Evolutionary conservation across 2,113 vertebrate genomes (phyloP).

Genomic region (Jacana jacana): DNA sequence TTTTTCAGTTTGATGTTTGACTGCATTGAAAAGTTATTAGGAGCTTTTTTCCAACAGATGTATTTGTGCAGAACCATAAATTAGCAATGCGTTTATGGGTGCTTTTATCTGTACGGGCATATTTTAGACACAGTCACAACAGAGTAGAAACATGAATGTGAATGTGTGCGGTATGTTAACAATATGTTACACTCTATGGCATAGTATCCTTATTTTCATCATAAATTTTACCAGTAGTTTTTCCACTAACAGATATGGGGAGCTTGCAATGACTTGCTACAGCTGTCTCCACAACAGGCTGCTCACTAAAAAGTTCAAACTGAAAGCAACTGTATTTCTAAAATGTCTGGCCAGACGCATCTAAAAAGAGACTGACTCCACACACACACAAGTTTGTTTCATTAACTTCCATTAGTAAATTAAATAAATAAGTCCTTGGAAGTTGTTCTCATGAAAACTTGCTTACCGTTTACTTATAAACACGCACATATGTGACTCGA

Average conservation of each 20-base stretch:
- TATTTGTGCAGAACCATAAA: neutral
- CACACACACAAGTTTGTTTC: slow-evolving; percentile 40
- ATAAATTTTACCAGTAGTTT: slow-evolving; percentile 17
- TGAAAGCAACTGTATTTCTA: neutral
- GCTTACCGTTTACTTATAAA: neutral
- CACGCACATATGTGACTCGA: neutral
- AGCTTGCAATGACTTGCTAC: slow-evolving; percentile 13
- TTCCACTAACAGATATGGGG: slow-evolving; percentile 5
- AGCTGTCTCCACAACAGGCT: slow-evolving; percentile 22
- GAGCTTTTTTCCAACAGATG: neutral
- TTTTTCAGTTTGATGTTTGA: neutral
- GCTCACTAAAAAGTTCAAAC: neutral
- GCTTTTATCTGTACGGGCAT: slow-evolving; percentile 5
- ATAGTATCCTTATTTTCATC: neutral
- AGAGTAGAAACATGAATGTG: neutral
- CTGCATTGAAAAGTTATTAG: neutral
- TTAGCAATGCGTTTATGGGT: neutral
- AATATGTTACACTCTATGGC: neutral
- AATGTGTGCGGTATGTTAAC: slow-evolving; percentile 32
- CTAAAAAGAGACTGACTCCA: slow-evolving; percentile 31
- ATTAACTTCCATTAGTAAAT: slow-evolving; percentile 49
- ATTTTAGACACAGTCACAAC: slow-evolving; percentile 34
- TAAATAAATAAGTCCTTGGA: neutral
- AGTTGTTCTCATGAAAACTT: neutral
- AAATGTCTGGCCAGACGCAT: slow-evolving; percentile 11